phyloP scores from a whole-genome alignment of 2,113 vertebrate species.

The Corynorhinus townsendii region DNA sequence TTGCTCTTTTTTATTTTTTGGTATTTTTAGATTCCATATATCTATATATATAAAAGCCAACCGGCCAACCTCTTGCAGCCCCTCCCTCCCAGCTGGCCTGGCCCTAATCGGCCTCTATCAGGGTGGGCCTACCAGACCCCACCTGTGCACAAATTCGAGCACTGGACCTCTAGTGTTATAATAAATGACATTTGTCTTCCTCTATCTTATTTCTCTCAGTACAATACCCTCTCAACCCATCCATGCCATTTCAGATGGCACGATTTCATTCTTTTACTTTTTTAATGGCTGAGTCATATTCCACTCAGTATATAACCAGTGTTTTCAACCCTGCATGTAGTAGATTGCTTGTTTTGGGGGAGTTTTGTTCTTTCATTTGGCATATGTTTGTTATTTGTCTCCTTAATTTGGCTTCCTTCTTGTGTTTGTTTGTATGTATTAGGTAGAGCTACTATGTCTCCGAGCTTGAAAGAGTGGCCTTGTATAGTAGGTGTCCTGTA shows the following conservation, averaged over 20 bases:
- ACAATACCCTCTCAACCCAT: not conserved
- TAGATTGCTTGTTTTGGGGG: not conserved
- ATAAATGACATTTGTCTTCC: not conserved
- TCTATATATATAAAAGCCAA: not conserved
- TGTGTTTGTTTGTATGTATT: not conserved
- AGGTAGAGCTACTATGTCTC: not conserved
- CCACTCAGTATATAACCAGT: not conserved
- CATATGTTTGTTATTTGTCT: not conserved
- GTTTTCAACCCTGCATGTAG: not conserved
- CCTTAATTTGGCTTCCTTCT: not conserved
- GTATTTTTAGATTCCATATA: not conserved
- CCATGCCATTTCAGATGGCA: not conserved
- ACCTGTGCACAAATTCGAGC: no score
- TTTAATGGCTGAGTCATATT: not conserved
- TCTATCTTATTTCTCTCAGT: not conserved
- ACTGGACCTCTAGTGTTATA: no score
- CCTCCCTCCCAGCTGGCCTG: no score
- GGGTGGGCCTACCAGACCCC: no score
- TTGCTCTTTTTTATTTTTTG: not conserved
- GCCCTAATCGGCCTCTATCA: no score
- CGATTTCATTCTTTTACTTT: not conserved
- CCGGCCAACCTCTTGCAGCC: no score
- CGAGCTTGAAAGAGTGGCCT: not conserved
- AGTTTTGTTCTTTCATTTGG: not conserved
- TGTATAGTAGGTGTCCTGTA: not conserved